Evolutionary conservation across 1,140 invertebrate genomes (phyloP).

Genomic region (Antheraea mylitta): DNA sequence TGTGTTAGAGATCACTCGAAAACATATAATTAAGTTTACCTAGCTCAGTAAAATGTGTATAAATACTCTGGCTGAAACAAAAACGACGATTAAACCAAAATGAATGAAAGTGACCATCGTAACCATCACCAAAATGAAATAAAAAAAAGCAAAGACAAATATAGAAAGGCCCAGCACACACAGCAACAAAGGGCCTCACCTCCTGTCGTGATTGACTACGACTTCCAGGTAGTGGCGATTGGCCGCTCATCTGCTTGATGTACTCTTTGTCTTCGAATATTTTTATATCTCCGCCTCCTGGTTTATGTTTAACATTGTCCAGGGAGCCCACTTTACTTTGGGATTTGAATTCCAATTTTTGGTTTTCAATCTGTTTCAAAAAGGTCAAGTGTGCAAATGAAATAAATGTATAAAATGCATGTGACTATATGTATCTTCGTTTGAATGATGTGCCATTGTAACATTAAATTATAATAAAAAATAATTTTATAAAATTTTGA

Average conservation of each 20-base stretch:
- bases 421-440: neutral
- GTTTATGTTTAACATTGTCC: slow-evolving; percentile 96
- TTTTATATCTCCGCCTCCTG: slow-evolving; percentile 95
- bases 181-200: slow-evolving; percentile 72
- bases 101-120: slow-evolving; percentile 34
- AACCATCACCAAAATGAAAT: slow-evolving; percentile 50
- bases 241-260: slow-evolving; percentile 88
- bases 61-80: slow-evolving; percentile 79
- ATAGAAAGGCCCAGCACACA: slow-evolving; percentile 29
- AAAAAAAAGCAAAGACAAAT: slow-evolving; percentile 37
- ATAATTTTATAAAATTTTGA: neutral
- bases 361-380: slow-evolving; percentile 89
- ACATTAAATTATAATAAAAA: neutral
- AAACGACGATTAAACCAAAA: slow-evolving; percentile 45
- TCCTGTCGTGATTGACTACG: slow-evolving; percentile 83
- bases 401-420: neutral
- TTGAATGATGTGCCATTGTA: neutral
- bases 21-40: slow-evolving; percentile 31
- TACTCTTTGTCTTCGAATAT: slow-evolving; percentile 97
- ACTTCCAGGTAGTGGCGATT: slow-evolving; percentile 80
- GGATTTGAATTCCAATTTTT: slow-evolving; percentile 92
- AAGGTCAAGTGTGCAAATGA: slow-evolving; percentile 52
- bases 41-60: slow-evolving; percentile 79
- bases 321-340: slow-evolving; percentile 94
- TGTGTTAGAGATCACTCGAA: slow-evolving; percentile 15